Evolutionary conservation across 2,797 vertebrate genomes (phyloP).

Genomic region (Hoplostethus mediterraneus): DNA sequence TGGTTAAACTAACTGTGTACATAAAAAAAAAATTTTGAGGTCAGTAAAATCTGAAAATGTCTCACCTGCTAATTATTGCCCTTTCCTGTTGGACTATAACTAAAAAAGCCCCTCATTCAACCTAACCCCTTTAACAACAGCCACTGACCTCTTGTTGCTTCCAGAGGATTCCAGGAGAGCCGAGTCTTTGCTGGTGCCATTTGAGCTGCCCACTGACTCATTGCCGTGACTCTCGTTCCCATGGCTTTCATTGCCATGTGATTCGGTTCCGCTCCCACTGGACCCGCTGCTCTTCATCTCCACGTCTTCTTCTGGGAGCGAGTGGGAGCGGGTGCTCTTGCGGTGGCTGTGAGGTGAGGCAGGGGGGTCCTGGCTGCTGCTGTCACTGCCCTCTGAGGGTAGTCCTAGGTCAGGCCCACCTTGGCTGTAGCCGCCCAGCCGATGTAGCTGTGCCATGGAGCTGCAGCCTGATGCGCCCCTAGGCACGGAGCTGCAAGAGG

Average conservation of each 20-base stretch:
- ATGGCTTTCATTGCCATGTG: constrained; percentile 83
- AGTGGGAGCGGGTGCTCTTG: constrained; percentile 71
- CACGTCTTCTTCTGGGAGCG: constrained; percentile 86
- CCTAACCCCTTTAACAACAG: neutral
- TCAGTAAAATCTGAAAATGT: neutral
- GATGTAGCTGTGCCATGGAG: constrained; percentile 79
- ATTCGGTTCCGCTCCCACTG: constrained; percentile 87
- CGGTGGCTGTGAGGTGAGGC: constrained; percentile 58
- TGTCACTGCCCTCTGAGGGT: constrained; percentile 86
- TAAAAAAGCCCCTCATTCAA: neutral
- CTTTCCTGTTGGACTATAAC: too few relatives aligned
- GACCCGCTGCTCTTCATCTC: constrained; percentile 92
- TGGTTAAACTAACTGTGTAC: neutral
- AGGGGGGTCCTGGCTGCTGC: constrained; percentile 77
- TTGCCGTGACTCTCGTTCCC: constrained; percentile 83
- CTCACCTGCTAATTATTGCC: too few relatives aligned
- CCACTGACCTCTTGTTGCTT: constrained; percentile 88
- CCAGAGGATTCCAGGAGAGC: constrained; percentile 86
- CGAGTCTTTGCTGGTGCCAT: constrained; percentile 87
- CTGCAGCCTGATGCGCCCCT: constrained; percentile 65
- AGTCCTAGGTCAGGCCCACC: constrained; percentile 78
- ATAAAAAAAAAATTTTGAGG: constrained; percentile 8
- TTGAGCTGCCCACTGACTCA: constrained; percentile 84
- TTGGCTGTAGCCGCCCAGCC: constrained; percentile 84
- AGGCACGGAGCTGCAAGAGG: constrained; percentile 61